Evolutionary conservation across 2,888 invertebrate species (phyloP).

Genomic region (Prostheceraeus crozeri): DNA sequence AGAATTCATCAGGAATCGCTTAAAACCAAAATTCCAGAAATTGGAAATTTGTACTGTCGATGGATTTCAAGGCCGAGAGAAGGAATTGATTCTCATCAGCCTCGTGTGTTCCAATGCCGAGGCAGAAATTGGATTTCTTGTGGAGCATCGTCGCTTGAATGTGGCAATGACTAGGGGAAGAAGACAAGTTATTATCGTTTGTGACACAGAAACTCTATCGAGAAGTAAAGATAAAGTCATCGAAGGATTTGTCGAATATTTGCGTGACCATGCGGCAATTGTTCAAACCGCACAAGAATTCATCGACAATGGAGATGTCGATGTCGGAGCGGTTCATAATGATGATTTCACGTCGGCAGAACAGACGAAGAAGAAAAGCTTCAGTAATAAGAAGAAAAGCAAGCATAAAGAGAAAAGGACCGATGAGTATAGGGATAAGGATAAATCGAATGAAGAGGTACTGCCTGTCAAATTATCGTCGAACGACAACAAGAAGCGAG

Average conservation of each 20-base stretch:
- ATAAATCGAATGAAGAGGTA: too few relatives aligned
- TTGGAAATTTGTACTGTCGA: conserved; percentile 62
- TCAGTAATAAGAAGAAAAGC: too few relatives aligned
- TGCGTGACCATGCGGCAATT: conserved; percentile 57
- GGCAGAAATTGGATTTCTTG: conserved; percentile 61
- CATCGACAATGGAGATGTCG: too few relatives aligned
- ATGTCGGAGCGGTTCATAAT: too few relatives aligned
- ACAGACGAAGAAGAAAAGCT: too few relatives aligned
- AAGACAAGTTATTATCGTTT: conserved; percentile 60
- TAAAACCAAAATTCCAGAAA: background rate
- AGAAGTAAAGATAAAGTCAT: conserved; percentile 48
- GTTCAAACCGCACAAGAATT: conserved; percentile 59
- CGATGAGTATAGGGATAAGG: too few relatives aligned
- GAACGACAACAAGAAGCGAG: conserved; percentile 40
- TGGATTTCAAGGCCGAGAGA: conserved; percentile 63
- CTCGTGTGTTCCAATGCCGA: conserved; percentile 61
- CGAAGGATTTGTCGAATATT: conserved; percentile 58
- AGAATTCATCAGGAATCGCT: conserved; percentile 5
- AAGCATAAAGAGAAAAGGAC: too few relatives aligned
- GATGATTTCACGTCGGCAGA: too few relatives aligned
- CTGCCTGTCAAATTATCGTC: too few relatives aligned
- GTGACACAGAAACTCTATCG: conserved; percentile 58
- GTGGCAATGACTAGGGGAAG: conserved; percentile 62
- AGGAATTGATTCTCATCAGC: conserved; percentile 62
- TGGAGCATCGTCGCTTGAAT: conserved; percentile 61